A percentile compares a stretch with the other conserved stretches of the same genome.
phyloP scores from a whole-genome alignment of 2,888 invertebrate species.

The Leptopilina drosophilae region DNA sequence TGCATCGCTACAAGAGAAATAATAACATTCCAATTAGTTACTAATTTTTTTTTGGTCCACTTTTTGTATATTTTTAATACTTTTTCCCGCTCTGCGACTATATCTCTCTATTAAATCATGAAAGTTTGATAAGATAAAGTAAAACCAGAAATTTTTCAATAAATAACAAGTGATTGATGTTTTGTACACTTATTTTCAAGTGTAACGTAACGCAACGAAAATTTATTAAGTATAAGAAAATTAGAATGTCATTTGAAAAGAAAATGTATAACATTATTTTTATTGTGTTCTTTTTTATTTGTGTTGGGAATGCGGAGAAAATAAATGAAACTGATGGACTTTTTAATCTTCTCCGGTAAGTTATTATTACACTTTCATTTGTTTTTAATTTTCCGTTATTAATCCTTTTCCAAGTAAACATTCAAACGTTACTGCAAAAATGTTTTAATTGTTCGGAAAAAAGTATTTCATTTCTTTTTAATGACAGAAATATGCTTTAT shows the following conservation, averaged over 20 bases:
- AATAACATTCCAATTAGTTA: too few relatives aligned
- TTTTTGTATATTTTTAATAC: background rate
- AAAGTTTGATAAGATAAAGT: constrained; percentile 29
- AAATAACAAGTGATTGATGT: constrained; percentile 27
- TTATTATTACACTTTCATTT: constrained; percentile 3
- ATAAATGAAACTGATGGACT: constrained; percentile 3
- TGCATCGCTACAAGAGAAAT: too few relatives aligned
- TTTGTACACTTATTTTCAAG: background rate
- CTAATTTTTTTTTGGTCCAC: background rate
- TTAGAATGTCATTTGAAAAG: background rate
- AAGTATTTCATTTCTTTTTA: too few relatives aligned
- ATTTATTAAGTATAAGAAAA: background rate
- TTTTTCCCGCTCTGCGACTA: background rate
- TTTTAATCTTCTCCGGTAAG: constrained; percentile 34
- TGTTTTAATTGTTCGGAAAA: background rate
- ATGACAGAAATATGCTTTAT: too few relatives aligned
- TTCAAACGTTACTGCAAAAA: background rate
- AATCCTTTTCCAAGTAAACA: background rate
- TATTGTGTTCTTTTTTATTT: background rate
- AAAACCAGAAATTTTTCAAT: constrained; percentile 14
- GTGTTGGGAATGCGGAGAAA: background rate
- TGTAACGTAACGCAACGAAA: background rate
- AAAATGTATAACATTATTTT: background rate
- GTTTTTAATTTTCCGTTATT: background rate
- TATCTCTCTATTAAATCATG: constrained; percentile 13